These are phyloP conservation scores for Drosophila sechellia DNA, from an alignment of 1,140 invertebrate genomes.

Conservation along the genomic window DNA sequence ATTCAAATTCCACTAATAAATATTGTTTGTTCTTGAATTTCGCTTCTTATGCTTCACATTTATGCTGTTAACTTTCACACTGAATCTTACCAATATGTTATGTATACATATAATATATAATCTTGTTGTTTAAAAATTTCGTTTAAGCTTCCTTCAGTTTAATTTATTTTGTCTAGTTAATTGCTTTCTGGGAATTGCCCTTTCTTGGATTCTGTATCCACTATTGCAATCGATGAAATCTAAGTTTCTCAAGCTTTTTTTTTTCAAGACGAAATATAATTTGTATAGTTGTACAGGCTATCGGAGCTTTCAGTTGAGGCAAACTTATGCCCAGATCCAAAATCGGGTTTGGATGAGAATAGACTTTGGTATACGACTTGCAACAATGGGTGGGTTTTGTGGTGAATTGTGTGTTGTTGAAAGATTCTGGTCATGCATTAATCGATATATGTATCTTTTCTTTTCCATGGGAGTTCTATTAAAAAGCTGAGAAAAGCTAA, in stretches of 20 bases:
- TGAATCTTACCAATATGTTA: conserved; percentile 53
- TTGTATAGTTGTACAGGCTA: conserved; percentile 63
- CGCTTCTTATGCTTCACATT: conserved; percentile 60
- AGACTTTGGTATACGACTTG: conserved; percentile 22
- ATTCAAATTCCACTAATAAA: conserved; percentile 52
- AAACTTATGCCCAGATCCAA: conserved; percentile 44
- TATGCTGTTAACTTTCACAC: conserved; percentile 79
- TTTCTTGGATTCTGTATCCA: not conserved
- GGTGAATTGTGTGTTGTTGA: conserved; percentile 11
- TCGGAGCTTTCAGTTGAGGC: conserved; percentile 68
- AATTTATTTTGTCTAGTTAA: conserved; percentile 34
- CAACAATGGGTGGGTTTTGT: conserved; percentile 64
- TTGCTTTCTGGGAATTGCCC: conserved; percentile 27
- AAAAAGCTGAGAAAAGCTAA: conserved; percentile 24
- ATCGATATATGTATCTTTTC: not conserved
- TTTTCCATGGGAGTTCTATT: not conserved
- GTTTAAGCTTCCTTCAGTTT: conserved; percentile 31
- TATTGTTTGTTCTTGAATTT: conserved; percentile 44
- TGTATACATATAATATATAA: conserved; percentile 57
- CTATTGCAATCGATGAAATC: conserved; percentile 26
- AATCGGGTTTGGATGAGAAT: conserved; percentile 51
- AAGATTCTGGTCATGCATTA: conserved; percentile 2
- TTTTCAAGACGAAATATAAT: conserved; percentile 28
- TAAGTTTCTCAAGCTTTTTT: conserved; percentile 9
- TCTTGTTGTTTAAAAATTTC: conserved; percentile 39